A percentile compares a stretch with the other conserved stretches of the same genome.
These are phyloP conservation scores for Cephus spinipes DNA, from an alignment of 2,888 invertebrate species.

Conservation along the genomic window DNA sequence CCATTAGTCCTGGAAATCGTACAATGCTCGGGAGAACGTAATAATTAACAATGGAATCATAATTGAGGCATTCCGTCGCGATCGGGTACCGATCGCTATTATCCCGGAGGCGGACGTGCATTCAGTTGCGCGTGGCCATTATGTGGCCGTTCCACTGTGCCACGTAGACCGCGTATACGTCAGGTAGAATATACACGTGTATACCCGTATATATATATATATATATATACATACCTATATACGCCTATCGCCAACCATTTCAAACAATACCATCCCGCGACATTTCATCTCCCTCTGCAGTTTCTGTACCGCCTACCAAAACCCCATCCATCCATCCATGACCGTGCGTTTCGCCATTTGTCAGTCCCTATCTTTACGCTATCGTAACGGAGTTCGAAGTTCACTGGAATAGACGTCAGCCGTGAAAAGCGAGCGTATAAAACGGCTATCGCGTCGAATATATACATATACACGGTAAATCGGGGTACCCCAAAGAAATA, in stretches of 20 bases:
- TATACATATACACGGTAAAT: too few species aligned
- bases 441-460: too few species aligned
- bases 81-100: conserved; percentile 40
- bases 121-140: conserved; percentile 10
- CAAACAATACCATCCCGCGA: background rate
- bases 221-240: too few species aligned
- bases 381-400: background rate
- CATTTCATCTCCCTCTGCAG: background rate
- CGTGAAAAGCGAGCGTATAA: background rate
- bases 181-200: too few species aligned
- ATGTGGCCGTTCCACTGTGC: background rate
- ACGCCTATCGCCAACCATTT: background rate
- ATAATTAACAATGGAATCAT: conserved; percentile 56
- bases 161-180: background rate
- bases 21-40: conserved; percentile 22
- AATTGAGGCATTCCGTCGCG: conserved; percentile 52
- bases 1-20: background rate
- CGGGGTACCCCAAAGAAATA: too few species aligned
- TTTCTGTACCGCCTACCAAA: background rate
- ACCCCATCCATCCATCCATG: background rate
- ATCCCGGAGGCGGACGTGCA: conserved; percentile 27
- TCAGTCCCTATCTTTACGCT: background rate
- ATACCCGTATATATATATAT: too few species aligned
- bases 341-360: background rate
- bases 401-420: background rate